A percentile compares a stretch with the other conserved stretches of the same genome.
These are phyloP conservation scores for Pachliopta kotzebuea DNA, from an alignment of 2,888 invertebrate genomes.

Conservation along the genomic window DNA sequence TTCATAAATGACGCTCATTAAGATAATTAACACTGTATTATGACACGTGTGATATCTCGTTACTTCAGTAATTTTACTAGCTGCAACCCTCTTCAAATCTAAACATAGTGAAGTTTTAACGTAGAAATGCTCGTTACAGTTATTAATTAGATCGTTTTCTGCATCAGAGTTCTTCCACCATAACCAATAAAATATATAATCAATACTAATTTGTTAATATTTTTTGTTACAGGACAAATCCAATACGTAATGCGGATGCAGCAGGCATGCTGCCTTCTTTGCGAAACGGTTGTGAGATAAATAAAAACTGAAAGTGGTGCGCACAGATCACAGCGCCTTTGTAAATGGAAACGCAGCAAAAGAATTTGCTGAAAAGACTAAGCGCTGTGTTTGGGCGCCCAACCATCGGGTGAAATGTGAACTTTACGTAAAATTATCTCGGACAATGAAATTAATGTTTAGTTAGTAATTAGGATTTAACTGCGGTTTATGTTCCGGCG, in stretches of 20 bases:
- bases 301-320: conserved; percentile 3
- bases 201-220: conserved; percentile 4
- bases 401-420: conserved; percentile 6
- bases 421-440: neutral
- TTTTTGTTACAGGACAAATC: conserved; percentile 39
- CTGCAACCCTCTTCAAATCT: too few relatives aligned
- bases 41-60: too few relatives aligned
- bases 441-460: conserved; percentile 43
- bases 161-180: neutral
- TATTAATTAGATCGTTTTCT: too few relatives aligned
- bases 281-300: conserved; percentile 26
- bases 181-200: neutral
- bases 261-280: conserved; percentile 26
- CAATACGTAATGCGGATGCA: conserved; percentile 27
- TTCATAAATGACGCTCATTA: too few relatives aligned
- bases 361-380: too few relatives aligned
- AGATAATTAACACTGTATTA: too few relatives aligned
- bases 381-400: neutral
- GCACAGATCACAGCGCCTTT: conserved; percentile 1
- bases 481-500: conserved; percentile 1
- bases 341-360: conserved; percentile 1
- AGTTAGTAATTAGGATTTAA: conserved; percentile 39
- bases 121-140: too few relatives aligned
- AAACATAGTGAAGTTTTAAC: too few relatives aligned
- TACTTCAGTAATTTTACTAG: too few relatives aligned